Evolutionary conservation across 2,797 vertebrate species (phyloP), one percentile per base, ranked within the genome.

Genomic region (Anguilla obscura): DNA sequence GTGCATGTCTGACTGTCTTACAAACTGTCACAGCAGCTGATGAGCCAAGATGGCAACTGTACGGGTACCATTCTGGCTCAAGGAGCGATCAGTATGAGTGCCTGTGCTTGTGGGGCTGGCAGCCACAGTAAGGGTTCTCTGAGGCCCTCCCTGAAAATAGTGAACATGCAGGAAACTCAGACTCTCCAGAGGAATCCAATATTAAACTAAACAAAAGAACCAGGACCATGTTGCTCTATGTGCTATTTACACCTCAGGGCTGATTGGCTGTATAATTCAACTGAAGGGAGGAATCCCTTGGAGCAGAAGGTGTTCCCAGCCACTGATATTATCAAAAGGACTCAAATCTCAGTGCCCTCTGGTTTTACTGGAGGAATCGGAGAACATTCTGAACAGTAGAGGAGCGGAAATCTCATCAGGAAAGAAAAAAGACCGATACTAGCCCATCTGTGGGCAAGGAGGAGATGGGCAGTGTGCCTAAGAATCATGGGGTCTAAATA

Each of bases 41-140:
- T 40, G 74, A 79, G 74, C 74, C 74, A 79, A 79, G 74, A 79
- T 79, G 74, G 74, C 74, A 36, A 79, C 74, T 16, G 14, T 40
- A 79, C 74, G 3, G 74, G 74, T 21, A 40, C 36, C 33, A 79
- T 45, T 79, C 74, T 45, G 74, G 74, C 74, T 79, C 74, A 79
- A 79, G 74, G 36, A 21, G 30, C 3, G 33, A 45, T 79, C 30
- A 79, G 27, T 10, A 40, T 79, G 74, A 40, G 14, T 74, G 33
- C 10, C 33, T 80, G 40, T 80, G 18, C 76, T 45, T 21, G 36
- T 24, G 18, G 79, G 2, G 7, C 79, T 50, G 79, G 40, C 79
- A 82, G 45, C 79, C 3, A 45, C 24, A 24, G n/a, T 9, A 50
- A 24, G 40, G 79, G 40, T 21, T 82, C 40, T 48, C 79, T 82